Base-by-base conservation (phyloP, 2,888 invertebrate genomes). In the Ommatoiulus sabulosus region DNA sequence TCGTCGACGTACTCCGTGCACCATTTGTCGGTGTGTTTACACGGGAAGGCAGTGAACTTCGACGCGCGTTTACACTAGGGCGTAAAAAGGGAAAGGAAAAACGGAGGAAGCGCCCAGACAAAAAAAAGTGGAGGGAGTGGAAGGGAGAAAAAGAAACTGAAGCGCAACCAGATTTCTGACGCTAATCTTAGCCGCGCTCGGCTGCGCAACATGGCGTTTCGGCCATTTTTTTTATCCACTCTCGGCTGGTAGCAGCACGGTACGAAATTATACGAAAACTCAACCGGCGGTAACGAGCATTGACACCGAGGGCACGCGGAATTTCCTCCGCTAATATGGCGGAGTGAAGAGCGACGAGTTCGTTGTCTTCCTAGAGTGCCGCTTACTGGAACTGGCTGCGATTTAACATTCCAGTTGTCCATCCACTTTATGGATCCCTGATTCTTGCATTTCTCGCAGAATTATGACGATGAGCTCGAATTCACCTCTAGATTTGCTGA, bases 141-240 rank as follows among this genome's bases (percentile, higher is more conserved):
- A 52, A 52, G 15, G 10, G 17, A 8, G 72, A 10, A 24, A 72
- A 63, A 72, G 24, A 72, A 72, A 72, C 24, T 72, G 72, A 72
- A 72, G 72, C 72, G 72, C 72, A 72, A 72, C 72, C 72, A 72
- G 72, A 72, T 72, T 72, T 72, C 72, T 72, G 24, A 72, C 10
- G 72, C 72, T 72, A 72, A 72, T 24, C 72, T 72, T 72, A 72
- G 72, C 72, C 24, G 72, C 72, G 72, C 72, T 72, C 72, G 72
- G 72, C 8, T 72, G 72, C 72, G 24, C 72, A 72, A 72, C 72
- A 72, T 72, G 63, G 72, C 72, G 72, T n/a, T 20, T 20, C 20
- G 17, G 7, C 20, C n/a, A 20, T n/a, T n/a, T 72, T 8, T 8
- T 6, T 12, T 52, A 15, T 52, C n/a, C n/a, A n/a, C n/a, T 63